These are phyloP conservation scores for Spilogale gracilis DNA, from an alignment of 2,113 vertebrate genomes.

Conservation along the genomic window DNA sequence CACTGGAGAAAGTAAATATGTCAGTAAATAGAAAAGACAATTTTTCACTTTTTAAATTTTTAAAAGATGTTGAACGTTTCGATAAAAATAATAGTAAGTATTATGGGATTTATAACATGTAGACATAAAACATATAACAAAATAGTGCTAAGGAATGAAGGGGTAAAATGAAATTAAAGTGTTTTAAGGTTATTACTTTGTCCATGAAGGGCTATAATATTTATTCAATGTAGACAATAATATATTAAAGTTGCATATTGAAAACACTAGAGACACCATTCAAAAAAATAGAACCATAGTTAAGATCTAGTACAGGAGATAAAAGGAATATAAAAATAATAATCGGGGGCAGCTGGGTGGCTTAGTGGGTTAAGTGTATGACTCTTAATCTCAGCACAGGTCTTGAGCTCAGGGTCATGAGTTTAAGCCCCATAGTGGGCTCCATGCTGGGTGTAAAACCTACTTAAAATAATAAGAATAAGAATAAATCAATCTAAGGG, in stretches of 20 bases:
- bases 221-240: neutral
- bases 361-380: neutral
- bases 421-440: neutral
- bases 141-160: neutral
- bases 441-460: neutral
- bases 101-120: neutral
- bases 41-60: neutral
- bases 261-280: neutral
- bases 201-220: neutral
- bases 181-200: neutral
- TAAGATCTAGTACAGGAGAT: neutral
- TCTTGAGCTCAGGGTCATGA: neutral
- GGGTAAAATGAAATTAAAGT: neutral
- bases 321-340: slow-evolving; percentile 28
- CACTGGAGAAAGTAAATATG: neutral
- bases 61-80: neutral
- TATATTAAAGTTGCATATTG: slow-evolving; percentile 10
- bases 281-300: neutral
- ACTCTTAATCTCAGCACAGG: neutral
- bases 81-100: neutral
- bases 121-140: neutral
- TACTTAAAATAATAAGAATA: neutral
- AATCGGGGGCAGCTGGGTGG: neutral
- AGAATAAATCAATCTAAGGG: neutral
- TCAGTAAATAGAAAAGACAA: neutral